Conservation (phyloP, 2,113 vertebrate species). For the Daboia siamensis region DNA sequence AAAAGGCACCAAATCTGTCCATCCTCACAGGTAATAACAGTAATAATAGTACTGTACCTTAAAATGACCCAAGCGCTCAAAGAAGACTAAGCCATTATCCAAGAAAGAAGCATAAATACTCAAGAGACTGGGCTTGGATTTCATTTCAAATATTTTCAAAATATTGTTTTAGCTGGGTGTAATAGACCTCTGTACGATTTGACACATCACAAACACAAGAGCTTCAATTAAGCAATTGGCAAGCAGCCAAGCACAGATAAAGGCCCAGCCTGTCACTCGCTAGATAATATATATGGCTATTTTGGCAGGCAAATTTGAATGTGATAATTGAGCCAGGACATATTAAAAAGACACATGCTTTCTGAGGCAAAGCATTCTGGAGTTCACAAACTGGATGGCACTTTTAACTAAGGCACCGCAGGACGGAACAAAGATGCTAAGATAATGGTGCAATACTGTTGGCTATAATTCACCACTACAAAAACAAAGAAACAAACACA, state of each 20-base stretch:
- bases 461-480: neutral
- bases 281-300: conserved; percentile 67
- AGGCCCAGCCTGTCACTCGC: conserved; percentile 61
- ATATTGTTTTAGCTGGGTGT: conserved; percentile 66
- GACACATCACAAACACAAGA: conserved; percentile 67
- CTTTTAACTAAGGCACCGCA: conserved; percentile 31
- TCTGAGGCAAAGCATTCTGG: conserved; percentile 50
- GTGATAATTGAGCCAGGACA: conserved; percentile 68
- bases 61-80: neutral
- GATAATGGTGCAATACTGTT: conserved; percentile 5
- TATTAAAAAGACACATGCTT: conserved; percentile 61
- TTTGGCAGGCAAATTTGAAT: conserved; percentile 64
- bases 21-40: neutral
- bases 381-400: conserved; percentile 38
- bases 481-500: neutral
- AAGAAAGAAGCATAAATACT: conserved; percentile 55
- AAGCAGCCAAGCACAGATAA: conserved; percentile 66
- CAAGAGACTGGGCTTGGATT: conserved; percentile 50
- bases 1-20: neutral
- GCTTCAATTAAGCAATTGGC: conserved; percentile 71
- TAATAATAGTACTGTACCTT: neutral
- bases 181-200: conserved; percentile 64
- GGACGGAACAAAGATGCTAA: neutral
- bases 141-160: conserved; percentile 67
- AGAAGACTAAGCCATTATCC: conserved; percentile 44